phyloP scores from a whole-genome alignment of 2,888 invertebrate genomes.

The Cephus nigrinus region DNA sequence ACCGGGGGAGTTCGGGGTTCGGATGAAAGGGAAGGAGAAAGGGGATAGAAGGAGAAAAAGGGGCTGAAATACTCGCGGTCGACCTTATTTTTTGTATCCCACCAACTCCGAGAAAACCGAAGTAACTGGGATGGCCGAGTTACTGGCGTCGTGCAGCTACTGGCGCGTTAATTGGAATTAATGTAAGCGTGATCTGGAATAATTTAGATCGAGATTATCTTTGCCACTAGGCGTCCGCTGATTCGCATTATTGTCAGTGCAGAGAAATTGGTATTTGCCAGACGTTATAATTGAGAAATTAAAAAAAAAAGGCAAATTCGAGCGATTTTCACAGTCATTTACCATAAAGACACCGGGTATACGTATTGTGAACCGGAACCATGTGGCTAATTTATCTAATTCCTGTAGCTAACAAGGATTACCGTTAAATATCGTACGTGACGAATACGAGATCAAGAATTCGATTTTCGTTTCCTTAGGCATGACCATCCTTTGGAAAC shows the following conservation, averaged over 20 bases:
- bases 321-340: neutral
- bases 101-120: neutral
- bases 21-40: neutral
- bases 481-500: neutral
- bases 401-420: neutral
- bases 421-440: neutral
- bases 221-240: neutral
- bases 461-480: neutral
- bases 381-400: neutral
- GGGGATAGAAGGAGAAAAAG: neutral
- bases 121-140: neutral
- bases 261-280: neutral
- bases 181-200: conserved; percentile 26
- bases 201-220: conserved; percentile 24
- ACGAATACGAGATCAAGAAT: neutral
- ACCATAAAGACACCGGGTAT: neutral
- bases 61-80: neutral
- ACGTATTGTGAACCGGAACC: neutral
- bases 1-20: neutral
- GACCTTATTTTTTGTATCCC: neutral
- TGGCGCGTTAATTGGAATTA: conserved; percentile 24
- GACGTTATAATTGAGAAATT: neutral
- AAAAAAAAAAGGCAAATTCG: neutral
- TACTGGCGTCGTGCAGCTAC: neutral
- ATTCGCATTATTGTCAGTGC: neutral